These are phyloP conservation scores for Ophion ellenae DNA, from an alignment of 2,888 invertebrate genomes.

Conservation along the genomic window DNA sequence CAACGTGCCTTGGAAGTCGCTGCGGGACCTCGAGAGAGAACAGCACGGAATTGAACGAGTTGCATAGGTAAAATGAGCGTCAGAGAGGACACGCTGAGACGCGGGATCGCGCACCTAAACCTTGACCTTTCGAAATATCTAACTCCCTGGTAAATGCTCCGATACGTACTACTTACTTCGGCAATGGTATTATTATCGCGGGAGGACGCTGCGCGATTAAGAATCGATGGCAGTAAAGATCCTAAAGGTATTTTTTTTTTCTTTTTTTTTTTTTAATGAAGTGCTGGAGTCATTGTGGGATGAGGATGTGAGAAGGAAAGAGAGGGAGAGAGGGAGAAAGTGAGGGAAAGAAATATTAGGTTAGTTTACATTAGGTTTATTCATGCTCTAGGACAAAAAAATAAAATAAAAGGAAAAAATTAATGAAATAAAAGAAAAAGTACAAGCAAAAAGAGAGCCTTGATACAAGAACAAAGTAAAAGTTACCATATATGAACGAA, in stretches of 20 bases:
- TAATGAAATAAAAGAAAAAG: no score
- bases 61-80: conserved; percentile 55
- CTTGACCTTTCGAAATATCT: conserved; percentile 64
- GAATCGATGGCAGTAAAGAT: neutral
- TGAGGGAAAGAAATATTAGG: neutral
- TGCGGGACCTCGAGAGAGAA: conserved; percentile 15
- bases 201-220: neutral
- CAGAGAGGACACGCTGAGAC: conserved; percentile 25
- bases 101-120: conserved; percentile 60
- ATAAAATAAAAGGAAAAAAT: no score
- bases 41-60: conserved; percentile 60
- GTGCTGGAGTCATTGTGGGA: no score
- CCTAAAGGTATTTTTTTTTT: neutral
- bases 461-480: no score
- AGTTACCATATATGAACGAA: no score
- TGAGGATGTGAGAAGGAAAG: neutral
- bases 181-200: conserved; percentile 36
- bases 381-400: no score
- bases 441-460: no score
- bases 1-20: conserved; percentile 39
- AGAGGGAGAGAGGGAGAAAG: neutral
- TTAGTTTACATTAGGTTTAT: no score
- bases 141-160: conserved; percentile 4
- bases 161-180: conserved; percentile 6
- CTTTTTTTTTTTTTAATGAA: neutral